Evolutionary conservation across 2,888 invertebrate genomes (phyloP), one percentile per base, ranked within the genome.

Genomic region (Pristionchus exspectatus): DNA sequence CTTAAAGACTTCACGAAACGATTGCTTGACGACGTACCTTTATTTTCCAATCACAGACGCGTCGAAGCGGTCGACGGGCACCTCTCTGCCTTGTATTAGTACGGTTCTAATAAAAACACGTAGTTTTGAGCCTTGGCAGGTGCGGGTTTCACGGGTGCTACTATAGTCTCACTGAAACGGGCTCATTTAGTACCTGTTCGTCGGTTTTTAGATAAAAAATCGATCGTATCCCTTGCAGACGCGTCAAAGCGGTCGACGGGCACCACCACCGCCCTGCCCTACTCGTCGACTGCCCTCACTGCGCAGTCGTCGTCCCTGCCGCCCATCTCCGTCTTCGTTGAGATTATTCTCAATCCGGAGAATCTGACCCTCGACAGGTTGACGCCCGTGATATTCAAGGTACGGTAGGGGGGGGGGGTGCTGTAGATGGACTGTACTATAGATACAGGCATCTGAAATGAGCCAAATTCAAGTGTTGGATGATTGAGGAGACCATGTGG

Each of bases 301-400:
- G 4, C 24, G 1, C 33, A 50, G 24, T 18, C 30, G 59, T 30
- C 81, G 18, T 59, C 56, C 9, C 56, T 84, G 18, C 87, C 77
- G 90, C 92, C 93, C 18, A 94, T 94, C 33, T 94, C 94, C 2
- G 93, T 94, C 14, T 93, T 94, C 54, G 94, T 94, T 92, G 96
- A 96, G 93, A 95, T 97, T 84, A 95, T 97, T 77, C 96, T 96
- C 27, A 96, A 96, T 93, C 96, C 97, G 38, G 96, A 97, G 95
- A 96, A 96, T 92, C 96, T 96, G 16, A 95, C 96, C 89, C 95
- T 97, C 85, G 96, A 96, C 89, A 95, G 96, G 93, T 95, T 96
- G 18, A 96, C 96, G 0, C 95, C 96, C 30, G 96, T 96, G 92
- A 95, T 96, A 30, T 96, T 97, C 94, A 96, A 96, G 95, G 96